Evolutionary conservation across 2,797 vertebrate species (phyloP).

Genomic region (Eurystomus glaucurus): DNA sequence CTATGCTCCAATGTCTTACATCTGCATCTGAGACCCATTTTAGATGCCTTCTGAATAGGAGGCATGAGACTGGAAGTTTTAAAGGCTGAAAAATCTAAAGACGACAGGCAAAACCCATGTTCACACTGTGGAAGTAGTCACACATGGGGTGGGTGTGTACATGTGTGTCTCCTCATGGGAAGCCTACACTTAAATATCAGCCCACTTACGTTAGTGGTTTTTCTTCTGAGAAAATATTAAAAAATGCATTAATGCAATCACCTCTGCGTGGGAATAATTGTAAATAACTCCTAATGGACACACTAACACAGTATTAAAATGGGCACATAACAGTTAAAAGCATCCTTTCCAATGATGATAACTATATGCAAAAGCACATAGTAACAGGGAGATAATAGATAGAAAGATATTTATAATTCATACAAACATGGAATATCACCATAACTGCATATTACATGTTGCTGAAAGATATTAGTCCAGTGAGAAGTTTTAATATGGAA

Average conservation of each 20-base stretch:
- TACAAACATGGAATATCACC: not conserved
- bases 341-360: not conserved
- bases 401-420: not conserved
- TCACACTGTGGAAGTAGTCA: not conserved
- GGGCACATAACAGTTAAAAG: not conserved
- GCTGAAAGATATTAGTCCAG: not conserved
- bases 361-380: not conserved
- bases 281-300: not conserved
- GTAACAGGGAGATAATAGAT: not conserved
- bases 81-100: not conserved
- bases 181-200: not conserved
- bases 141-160: fast-evolving
- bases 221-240: not conserved
- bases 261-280: not conserved
- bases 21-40: not conserved
- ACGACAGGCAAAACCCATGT: not conserved
- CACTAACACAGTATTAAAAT: not conserved
- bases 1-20: not conserved
- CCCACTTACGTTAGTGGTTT: not conserved
- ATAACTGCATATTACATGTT: not conserved
- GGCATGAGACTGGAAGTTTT: not conserved
- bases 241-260: not conserved
- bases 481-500: not conserved
- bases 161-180: not conserved
- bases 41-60: not conserved